A percentile compares a stretch with the other conserved stretches of the same genome.
phyloP scores from a whole-genome alignment of 2,113 vertebrate species.

The Myxocyprinus asiaticus region DNA sequence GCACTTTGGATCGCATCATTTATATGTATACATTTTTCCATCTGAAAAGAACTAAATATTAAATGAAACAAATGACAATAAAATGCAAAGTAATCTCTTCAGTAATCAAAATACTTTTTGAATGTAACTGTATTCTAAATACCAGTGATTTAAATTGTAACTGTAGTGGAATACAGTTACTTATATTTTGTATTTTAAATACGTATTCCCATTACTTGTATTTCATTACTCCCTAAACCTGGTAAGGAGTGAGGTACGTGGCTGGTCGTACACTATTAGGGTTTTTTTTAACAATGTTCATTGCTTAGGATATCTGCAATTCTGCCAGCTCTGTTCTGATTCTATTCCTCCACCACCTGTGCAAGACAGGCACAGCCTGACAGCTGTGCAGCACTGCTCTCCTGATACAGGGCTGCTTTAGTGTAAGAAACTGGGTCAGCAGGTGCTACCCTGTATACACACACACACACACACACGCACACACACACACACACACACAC shows the following conservation, averaged over 20 bases:
- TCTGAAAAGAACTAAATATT: too few relatives aligned
- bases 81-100: too few relatives aligned
- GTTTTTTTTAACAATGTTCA: neutral
- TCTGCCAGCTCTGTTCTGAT: slow-evolving; percentile 40
- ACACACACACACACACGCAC: neutral
- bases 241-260: neutral
- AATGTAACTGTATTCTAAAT: too few relatives aligned
- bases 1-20: too few relatives aligned
- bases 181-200: too few relatives aligned
- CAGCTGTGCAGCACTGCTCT: slow-evolving; percentile 41
- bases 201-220: too few relatives aligned
- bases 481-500: neutral
- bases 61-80: too few relatives aligned
- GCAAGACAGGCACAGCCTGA: slow-evolving; percentile 36
- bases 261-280: neutral
- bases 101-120: too few relatives aligned
- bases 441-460: slow-evolving; percentile 34
- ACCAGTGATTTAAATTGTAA: too few relatives aligned
- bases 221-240: too few relatives aligned
- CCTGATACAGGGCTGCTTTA: slow-evolving; percentile 44
- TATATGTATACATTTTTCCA: too few relatives aligned
- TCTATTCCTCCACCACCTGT: slow-evolving; percentile 41
- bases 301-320: slow-evolving; percentile 29
- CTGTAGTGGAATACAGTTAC: too few relatives aligned
- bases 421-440: slow-evolving; percentile 51